These are phyloP conservation scores for Sminthurinus aureus DNA, from an alignment of 2,888 invertebrate genomes.

Conservation along the genomic window DNA sequence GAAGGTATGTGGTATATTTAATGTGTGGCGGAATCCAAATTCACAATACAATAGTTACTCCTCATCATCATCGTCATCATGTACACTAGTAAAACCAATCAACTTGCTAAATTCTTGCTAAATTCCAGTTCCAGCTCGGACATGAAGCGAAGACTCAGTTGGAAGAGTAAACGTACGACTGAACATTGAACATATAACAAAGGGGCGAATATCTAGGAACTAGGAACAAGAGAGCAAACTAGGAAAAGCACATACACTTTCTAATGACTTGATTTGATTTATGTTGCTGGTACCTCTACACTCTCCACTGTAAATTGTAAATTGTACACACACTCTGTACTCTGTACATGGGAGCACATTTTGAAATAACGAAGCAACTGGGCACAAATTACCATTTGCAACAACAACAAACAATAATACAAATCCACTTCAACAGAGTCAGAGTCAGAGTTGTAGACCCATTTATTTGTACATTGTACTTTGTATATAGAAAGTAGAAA, in stretches of 20 bases:
- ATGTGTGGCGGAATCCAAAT: too few species aligned
- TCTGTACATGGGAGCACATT: too few species aligned
- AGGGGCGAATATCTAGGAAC: background rate
- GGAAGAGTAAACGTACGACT: background rate
- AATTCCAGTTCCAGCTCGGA: background rate
- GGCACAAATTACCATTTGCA: too few species aligned
- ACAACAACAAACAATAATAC: background rate
- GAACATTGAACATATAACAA: background rate
- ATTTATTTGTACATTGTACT: background rate
- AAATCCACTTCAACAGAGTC: background rate
- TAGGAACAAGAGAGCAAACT: background rate
- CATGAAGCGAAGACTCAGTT: background rate
- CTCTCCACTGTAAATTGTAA: background rate
- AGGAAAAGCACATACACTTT: constrained; percentile 1
- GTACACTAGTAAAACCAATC: background rate
- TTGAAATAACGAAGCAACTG: constrained; percentile 1
- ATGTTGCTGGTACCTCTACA: constrained; percentile 38
- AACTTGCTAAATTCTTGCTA: background rate
- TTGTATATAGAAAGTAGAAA: too few species aligned
- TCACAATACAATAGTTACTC: too few species aligned
- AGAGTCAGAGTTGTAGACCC: background rate
- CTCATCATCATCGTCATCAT: too few species aligned
- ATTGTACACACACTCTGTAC: too few species aligned
- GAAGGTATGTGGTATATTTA: too few species aligned
- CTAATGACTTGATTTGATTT: constrained; percentile 47